Conservation (phyloP, 2,888 invertebrate species). For the Oscheius sp. region DNA sequence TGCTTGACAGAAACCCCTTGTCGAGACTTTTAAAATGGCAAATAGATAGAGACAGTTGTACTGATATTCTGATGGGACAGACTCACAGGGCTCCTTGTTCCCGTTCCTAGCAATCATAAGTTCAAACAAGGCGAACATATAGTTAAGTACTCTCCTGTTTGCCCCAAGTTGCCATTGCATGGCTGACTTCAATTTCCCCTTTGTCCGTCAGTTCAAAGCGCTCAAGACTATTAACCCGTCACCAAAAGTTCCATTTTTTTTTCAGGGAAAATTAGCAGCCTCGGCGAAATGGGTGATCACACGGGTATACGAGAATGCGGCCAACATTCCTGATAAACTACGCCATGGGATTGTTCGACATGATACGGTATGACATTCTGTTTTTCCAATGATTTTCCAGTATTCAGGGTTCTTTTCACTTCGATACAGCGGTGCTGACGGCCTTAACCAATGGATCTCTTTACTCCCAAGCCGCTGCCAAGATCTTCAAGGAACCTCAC, state of each 20-base stretch:
- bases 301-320: constrained; percentile 66
- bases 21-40: no score
- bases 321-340: constrained; percentile 70
- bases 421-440: constrained; percentile 60
- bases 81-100: no score
- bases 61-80: no score
- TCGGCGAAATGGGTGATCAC: constrained; percentile 72
- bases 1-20: no score
- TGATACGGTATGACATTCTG: constrained; percentile 55
- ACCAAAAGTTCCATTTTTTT: neutral
- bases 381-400: neutral
- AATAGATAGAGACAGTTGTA: no score
- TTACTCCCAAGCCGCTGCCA: constrained; percentile 75
- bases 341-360: constrained; percentile 61
- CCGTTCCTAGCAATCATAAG: no score
- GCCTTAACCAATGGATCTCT: constrained; percentile 73
- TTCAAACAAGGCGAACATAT: no score
- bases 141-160: no score
- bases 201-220: no score
- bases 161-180: no score
- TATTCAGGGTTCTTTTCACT: constrained; percentile 57
- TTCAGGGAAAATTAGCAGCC: constrained; percentile 70
- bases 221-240: neutral
- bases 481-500: constrained; percentile 73
- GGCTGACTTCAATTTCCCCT: no score